Evolutionary conservation across 2,113 vertebrate genomes (phyloP), one percentile per base, ranked within the genome.

Genomic region (Eretmochelys imbricata): DNA sequence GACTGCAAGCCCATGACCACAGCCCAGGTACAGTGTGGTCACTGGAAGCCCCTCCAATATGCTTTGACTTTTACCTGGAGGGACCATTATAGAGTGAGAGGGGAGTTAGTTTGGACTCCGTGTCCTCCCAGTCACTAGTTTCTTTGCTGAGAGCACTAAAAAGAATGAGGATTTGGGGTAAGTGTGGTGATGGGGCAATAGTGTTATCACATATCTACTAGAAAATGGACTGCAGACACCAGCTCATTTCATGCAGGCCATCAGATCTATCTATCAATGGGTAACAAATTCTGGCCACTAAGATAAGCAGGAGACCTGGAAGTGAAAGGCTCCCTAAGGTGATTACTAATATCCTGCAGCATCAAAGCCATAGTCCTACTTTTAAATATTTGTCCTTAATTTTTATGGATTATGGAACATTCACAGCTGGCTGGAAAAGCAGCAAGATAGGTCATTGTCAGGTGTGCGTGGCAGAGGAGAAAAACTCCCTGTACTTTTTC

Each of bases 41-140:
- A 84, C 50, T 82, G 90, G 75, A 46, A 88, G 49, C 46, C 50
- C n/a, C 10, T 6, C 12, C 55, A 35, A 48, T 3, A 10, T 3
- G 7, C 2, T 24, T 35, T 54, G 25, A 17, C n/a, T 42, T 81
- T 78, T 48, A 4, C 35, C 81, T 49, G 4, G 31, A 5, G 4
- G 11, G 53, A 22, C 38, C 69, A 59, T 38, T 72, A 48, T 38
- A 1, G 0, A 16, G 10, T 16, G 25, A 17, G 29, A 31, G 87
- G 31, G n/a, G 9, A 72, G 19, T 20, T 19, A 69, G 17, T 0
- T 1, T 5, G 20, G 31, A 5, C 75, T 46, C 65, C 38, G 2
- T 0, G 0, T 2, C 20, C 42, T 79, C 35, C 46, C 6, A 46
- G 4, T 0, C 17, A 0, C 17, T 59, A 24, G 2, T 20, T 76